These are phyloP conservation scores for Brachionus paranguensis DNA, from an alignment of 1,140 invertebrate species.

Conservation along the genomic window DNA sequence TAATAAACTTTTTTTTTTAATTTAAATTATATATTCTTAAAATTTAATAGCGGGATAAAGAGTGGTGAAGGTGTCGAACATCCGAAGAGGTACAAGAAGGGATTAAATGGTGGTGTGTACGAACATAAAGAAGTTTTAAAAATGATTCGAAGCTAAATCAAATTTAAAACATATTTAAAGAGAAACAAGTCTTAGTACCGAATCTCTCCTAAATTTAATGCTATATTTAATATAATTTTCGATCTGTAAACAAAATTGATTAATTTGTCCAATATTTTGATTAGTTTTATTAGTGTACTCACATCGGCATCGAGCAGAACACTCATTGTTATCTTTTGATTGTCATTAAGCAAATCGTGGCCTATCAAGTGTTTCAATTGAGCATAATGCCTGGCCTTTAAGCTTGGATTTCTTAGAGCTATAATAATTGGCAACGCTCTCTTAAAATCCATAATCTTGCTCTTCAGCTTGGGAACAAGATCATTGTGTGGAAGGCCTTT, in stretches of 20 bases:
- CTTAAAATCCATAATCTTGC: slow-evolving; percentile 69
- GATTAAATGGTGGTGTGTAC: background rate
- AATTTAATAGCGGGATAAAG: background rate
- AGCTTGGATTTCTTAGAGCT: slow-evolving; percentile 51
- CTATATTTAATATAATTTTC: slow-evolving; percentile 18
- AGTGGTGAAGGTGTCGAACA: background rate
- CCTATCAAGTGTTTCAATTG: slow-evolving; percentile 51
- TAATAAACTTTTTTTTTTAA: too few relatives aligned
- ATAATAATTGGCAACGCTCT: slow-evolving; percentile 61
- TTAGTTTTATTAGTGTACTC: slow-evolving; percentile 39
- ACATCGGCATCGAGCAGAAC: slow-evolving; percentile 54
- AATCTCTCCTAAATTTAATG: background rate
- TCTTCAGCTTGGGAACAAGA: slow-evolving; percentile 67
- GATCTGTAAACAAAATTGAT: background rate
- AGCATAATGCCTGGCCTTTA: slow-evolving; percentile 51
- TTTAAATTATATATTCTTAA: too few relatives aligned
- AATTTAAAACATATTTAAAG: background rate
- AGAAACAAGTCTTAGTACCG: background rate
- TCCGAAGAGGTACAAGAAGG: background rate
- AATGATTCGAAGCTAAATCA: background rate
- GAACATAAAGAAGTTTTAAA: background rate
- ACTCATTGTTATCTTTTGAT: slow-evolving; percentile 52
- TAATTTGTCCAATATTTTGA: background rate
- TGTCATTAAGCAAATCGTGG: slow-evolving; percentile 47
- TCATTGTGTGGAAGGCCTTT: slow-evolving; percentile 66